A percentile compares a stretch with the other conserved stretches of the same genome.
phyloP scores from a whole-genome alignment of 2,888 invertebrate species.

The Pammene aurita region DNA sequence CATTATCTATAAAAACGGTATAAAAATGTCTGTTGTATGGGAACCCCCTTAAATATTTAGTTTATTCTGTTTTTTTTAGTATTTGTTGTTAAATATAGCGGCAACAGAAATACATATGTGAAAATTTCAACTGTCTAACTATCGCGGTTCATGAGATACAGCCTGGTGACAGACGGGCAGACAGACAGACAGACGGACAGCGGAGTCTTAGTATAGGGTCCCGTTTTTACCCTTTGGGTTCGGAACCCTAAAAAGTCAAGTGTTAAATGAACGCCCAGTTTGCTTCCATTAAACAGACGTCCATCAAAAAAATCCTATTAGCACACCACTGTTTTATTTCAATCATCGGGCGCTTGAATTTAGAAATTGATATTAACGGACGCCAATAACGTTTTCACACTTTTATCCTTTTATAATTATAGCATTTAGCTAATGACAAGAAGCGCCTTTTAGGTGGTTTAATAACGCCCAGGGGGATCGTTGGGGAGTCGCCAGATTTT shows the following conservation, averaged over 20 bases:
- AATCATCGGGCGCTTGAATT: slow-evolving; percentile 9
- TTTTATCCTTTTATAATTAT: slow-evolving; percentile 14
- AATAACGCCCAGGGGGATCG: slow-evolving; percentile 23
- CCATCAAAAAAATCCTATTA: slow-evolving; percentile 20
- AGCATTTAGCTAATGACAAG: slow-evolving; percentile 27
- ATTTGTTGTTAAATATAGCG: too few relatives aligned
- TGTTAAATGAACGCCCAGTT: not conserved
- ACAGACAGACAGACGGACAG: too few relatives aligned
- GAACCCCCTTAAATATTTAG: too few relatives aligned
- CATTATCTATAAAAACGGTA: too few relatives aligned
- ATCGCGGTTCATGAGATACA: too few relatives aligned
- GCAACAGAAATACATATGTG: too few relatives aligned
- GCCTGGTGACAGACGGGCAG: too few relatives aligned
- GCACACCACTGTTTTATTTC: slow-evolving; percentile 13
- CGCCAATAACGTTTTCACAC: not conserved
- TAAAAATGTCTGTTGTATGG: too few relatives aligned
- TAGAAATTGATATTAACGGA: not conserved
- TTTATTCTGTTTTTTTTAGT: too few relatives aligned
- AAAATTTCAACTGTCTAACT: too few relatives aligned
- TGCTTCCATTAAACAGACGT: slow-evolving; percentile 16
- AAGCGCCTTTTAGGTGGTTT: not conserved
- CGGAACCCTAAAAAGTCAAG: not conserved
- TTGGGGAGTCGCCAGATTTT: slow-evolving; percentile 23
- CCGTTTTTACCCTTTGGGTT: too few relatives aligned
- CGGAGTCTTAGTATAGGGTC: too few relatives aligned